phyloP scores from a whole-genome alignment of 1,140 invertebrate species.

The Atopsyche davidsoni region DNA sequence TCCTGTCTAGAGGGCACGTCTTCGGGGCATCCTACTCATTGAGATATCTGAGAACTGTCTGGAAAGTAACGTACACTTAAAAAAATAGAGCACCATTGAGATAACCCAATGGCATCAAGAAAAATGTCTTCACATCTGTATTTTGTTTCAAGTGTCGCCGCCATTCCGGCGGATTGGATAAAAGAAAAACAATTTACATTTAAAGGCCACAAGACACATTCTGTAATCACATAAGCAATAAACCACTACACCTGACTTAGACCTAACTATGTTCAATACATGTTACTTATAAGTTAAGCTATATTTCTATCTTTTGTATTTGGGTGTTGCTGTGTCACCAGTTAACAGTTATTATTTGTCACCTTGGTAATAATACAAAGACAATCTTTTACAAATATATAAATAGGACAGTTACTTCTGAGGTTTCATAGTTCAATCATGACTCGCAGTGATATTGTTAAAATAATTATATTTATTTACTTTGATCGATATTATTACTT shows the following conservation, averaged over 20 bases:
- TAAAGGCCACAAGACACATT: conserved; percentile 31
- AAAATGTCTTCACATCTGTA: no score
- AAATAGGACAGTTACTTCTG: conserved; percentile 18
- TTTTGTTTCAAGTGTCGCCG: no score
- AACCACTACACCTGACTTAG: conserved; percentile 17
- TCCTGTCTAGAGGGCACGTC: no score
- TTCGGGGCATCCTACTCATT: no score
- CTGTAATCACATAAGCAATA: conserved; percentile 28
- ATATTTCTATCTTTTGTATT: background rate
- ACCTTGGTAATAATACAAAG: conserved; percentile 12
- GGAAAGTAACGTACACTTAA: no score
- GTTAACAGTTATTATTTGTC: conserved; percentile 11
- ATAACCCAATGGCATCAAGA: no score
- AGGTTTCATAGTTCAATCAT: no score
- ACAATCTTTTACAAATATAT: conserved; percentile 20
- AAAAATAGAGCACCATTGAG: no score
- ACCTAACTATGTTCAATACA: background rate
- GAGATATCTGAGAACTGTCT: no score
- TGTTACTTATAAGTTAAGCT: background rate
- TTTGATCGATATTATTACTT: no score
- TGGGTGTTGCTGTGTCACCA: background rate
- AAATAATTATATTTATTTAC: background rate
- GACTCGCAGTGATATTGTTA: no score
- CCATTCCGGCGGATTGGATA: no score
- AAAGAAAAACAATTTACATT: conserved; percentile 22